Conservation (phyloP, 2,888 invertebrate genomes). For the Phortica okadai region DNA sequence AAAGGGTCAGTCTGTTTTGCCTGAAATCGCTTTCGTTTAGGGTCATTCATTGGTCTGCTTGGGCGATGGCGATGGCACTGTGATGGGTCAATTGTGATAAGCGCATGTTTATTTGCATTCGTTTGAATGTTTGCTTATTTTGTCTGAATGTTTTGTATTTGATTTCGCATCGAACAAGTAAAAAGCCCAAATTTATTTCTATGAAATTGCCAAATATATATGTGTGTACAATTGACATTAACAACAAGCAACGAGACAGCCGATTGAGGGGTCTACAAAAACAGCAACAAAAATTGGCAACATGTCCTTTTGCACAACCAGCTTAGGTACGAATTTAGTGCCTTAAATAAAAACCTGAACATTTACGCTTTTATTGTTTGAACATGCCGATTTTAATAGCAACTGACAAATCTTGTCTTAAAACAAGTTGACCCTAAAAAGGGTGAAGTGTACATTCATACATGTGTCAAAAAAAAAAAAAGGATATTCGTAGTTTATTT, state of each 20-base stretch:
- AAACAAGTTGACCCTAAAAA: background rate
- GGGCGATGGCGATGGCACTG: conserved; percentile 33
- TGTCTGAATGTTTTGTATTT: conserved; percentile 49
- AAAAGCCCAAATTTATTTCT: conserved; percentile 32
- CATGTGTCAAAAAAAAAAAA: conserved; percentile 24
- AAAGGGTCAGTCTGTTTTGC: background rate
- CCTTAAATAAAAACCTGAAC: background rate
- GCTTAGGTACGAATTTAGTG: too few relatives aligned
- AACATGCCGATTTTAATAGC: background rate
- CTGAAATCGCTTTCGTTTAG: background rate
- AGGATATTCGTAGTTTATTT: conserved; percentile 33
- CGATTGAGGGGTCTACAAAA: background rate
- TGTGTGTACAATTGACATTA: conserved; percentile 60
- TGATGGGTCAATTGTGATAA: conserved; percentile 70
- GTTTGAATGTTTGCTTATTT: conserved; percentile 45
- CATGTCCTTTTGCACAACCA: too few relatives aligned
- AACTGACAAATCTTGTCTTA: background rate
- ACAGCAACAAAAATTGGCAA: background rate
- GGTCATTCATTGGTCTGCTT: conserved; percentile 19
- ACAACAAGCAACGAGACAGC: background rate
- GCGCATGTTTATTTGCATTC: conserved; percentile 68
- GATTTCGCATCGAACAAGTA: conserved; percentile 25
- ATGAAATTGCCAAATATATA: conserved; percentile 61
- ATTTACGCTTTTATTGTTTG: background rate
- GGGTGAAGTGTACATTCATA: conserved; percentile 27